Percentiles rank a stretch among this genome's conserved stretches.
phyloP scores from a whole-genome alignment of 2,113 vertebrate species.

The Chamaea fasciata region DNA sequence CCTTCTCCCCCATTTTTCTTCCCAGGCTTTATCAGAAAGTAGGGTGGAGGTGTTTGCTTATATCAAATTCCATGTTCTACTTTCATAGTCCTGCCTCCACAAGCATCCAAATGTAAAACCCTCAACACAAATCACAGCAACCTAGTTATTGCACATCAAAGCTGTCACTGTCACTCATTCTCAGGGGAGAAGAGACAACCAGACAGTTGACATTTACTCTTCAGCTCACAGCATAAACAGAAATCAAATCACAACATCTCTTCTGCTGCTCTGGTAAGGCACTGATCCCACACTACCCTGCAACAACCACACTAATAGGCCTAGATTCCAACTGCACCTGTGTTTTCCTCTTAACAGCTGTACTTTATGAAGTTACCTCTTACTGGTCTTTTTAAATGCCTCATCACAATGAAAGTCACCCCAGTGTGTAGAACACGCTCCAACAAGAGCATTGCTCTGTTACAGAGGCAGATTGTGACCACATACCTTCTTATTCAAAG shows the following conservation, averaged over 20 bases:
- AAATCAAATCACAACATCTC: not conserved
- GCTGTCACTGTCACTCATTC: not conserved
- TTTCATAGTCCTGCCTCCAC: not conserved
- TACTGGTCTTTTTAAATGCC: not conserved
- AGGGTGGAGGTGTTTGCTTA: not conserved
- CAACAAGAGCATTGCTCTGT: not conserved
- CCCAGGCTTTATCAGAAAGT: not conserved
- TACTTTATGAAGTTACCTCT: not conserved
- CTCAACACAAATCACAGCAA: not conserved
- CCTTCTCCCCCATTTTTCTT: not conserved
- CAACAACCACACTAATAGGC: not conserved
- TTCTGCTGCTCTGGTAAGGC: not conserved
- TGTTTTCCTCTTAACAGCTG: not conserved
- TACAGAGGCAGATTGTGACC: not conserved
- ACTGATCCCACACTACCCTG: not conserved
- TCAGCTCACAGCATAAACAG: constrained; percentile 15
- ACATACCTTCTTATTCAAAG: not conserved
- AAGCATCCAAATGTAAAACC: not conserved
- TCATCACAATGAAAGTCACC: not conserved
- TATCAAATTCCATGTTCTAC: not conserved
- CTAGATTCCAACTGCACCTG: not conserved
- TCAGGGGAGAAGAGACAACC: not conserved
- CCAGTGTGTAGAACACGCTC: not conserved
- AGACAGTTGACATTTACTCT: constrained; percentile 14
- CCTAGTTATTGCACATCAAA: not conserved